Evolutionary conservation across 2,113 vertebrate species (phyloP).

Genomic region (Steatornis caripensis): DNA sequence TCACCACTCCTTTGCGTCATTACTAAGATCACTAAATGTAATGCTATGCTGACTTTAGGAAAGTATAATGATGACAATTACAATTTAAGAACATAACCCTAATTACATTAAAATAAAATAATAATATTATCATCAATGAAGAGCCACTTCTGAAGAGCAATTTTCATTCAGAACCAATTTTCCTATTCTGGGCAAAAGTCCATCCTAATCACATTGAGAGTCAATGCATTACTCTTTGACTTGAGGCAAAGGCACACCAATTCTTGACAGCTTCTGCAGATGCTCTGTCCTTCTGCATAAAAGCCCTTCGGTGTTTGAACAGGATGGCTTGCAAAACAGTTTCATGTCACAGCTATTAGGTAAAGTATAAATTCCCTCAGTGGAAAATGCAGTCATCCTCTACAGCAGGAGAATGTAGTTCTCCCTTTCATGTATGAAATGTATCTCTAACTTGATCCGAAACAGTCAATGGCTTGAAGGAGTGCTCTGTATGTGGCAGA

Average conservation of each 20-base stretch:
- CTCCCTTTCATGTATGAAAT: neutral
- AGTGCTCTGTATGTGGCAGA: neutral
- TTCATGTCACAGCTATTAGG: neutral
- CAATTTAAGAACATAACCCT: slow-evolving; percentile 43
- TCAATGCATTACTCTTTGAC: slow-evolving; percentile 1
- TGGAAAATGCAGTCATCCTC: neutral
- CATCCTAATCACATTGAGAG: slow-evolving; percentile 16
- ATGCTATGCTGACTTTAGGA: slow-evolving; percentile 25
- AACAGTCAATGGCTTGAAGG: neutral
- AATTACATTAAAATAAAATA: slow-evolving; percentile 60
- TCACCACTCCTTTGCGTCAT: neutral
- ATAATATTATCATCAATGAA: slow-evolving; percentile 10
- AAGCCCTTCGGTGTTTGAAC: neutral
- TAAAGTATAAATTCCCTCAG: neutral
- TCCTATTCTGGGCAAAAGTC: slow-evolving; percentile 30
- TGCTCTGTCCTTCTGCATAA: neutral
- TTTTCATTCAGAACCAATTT: slow-evolving; percentile 43
- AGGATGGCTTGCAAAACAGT: neutral
- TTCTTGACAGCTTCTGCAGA: slow-evolving; percentile 23
- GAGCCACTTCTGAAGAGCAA: slow-evolving; percentile 12
- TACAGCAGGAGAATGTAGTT: neutral
- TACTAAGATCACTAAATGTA: neutral
- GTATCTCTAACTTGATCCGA: neutral
- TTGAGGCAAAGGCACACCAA: neutral
- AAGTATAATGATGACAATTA: slow-evolving; percentile 32